These are phyloP conservation scores for Euura lappo DNA, from an alignment of 1,140 invertebrate genomes.

Conservation along the genomic window DNA sequence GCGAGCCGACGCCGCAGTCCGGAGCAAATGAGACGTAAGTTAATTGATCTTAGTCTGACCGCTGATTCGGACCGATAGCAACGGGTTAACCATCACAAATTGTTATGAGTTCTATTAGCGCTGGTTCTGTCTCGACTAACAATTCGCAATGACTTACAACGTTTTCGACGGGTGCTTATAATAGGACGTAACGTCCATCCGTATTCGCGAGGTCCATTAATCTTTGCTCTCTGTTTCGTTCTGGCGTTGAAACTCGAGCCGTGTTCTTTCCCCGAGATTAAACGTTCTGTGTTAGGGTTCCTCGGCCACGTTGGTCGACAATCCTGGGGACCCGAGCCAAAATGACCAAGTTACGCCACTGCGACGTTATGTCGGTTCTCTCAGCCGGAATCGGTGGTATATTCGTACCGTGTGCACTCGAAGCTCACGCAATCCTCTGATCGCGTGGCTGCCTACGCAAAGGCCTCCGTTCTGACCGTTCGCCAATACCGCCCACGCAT, in stretches of 20 bases:
- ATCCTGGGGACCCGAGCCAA: conserved; percentile 1
- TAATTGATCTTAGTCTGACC: neutral
- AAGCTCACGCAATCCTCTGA: conserved; percentile 10
- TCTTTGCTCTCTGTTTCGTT: neutral
- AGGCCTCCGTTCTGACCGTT: conserved; percentile 12
- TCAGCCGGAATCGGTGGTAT: neutral
- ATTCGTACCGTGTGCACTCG: conserved; percentile 15
- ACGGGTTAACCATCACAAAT: neutral
- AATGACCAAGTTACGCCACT: conserved; percentile 10
- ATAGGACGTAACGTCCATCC: neutral
- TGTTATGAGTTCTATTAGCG: neutral
- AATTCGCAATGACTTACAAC: neutral
- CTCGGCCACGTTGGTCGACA: neutral
- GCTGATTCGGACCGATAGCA: neutral
- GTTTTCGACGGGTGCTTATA: neutral
- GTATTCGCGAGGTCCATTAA: neutral
- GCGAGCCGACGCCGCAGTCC: neutral
- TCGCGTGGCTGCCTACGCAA: conserved; percentile 4
- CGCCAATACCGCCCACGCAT: conserved; percentile 12
- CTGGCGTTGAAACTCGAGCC: neutral
- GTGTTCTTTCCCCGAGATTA: neutral
- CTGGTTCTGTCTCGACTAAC: neutral
- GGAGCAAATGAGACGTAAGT: conserved; percentile 5
- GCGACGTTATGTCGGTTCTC: conserved; percentile 8
- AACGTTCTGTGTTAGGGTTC: neutral